Evolutionary conservation across 2,797 vertebrate genomes (phyloP), one percentile per base, ranked within the genome.

Genomic region (Euthynnus affinis): DNA sequence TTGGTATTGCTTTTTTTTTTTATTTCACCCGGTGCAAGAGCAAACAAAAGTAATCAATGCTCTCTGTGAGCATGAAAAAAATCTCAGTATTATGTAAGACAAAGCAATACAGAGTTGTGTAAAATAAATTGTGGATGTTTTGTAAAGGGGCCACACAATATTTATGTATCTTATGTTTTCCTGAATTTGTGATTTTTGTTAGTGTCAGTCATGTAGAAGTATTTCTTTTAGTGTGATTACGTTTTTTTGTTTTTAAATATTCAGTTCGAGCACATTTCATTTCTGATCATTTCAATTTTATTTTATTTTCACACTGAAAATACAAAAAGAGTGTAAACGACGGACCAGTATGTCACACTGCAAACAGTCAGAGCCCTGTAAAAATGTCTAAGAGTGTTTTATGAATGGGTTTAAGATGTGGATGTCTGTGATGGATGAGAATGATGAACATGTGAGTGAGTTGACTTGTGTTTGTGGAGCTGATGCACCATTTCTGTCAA

Each of bases 81-180:
- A 77, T 86, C 87, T 94, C 94, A 94, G 95, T 95, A 93, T 96
- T 96, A 94, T 90, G 84, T 93, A 94, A 93, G 88, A 94, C 76
- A 83, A 90, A 95, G 94, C 95, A 96, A 96, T 96, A 95, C 89
- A 71, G 82, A 79, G 70, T 81, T 82, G 71, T 92, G 77, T 92
- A 87, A 88, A 91, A 88, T 80, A 75, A 75, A 73, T 84, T 84
- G 75, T 81, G 61, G 81, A 76, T 81, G 71, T 94, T 93, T 94
- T 92, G 60, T 91, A 89, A 20, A 92, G 69, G 72, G 85, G 86
- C 90, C 87, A 92, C 81, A 86, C 46, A 65, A 87, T 94, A 91
- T 94, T 92, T 94, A 87, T 91, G 84, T 91, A 72, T 37, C 3
- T 78, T 55, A 56, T 57, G 57, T 76, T 61, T 81, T 73, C 60